A percentile compares a stretch with the other conserved stretches of the same genome.
phyloP scores from a whole-genome alignment of 2,797 vertebrate species.

The Hydrocynus forskahlii region DNA sequence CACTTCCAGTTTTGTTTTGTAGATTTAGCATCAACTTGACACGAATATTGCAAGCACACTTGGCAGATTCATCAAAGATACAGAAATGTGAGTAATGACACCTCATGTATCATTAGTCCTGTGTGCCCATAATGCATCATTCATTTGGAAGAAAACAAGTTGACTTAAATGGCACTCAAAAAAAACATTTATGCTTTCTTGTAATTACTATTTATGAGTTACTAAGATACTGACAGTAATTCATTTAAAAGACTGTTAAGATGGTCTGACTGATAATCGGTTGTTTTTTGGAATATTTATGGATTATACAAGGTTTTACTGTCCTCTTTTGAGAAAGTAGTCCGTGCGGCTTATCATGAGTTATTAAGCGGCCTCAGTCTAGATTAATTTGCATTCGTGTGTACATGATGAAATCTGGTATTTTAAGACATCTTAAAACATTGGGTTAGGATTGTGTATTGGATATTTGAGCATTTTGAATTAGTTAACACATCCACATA shows the following conservation, averaged over 20 bases:
- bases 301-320: neutral
- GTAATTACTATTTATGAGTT: neutral
- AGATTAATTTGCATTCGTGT: neutral
- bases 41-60: neutral
- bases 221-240: neutral
- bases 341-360: neutral
- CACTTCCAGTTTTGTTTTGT: neutral
- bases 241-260: neutral
- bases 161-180: neutral
- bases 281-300: neutral
- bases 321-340: neutral
- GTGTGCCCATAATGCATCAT: neutral
- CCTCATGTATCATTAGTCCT: neutral
- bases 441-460: neutral
- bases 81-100: neutral
- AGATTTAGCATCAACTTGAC: neutral
- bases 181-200: neutral
- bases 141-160: neutral
- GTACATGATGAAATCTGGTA: neutral
- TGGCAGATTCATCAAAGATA: neutral
- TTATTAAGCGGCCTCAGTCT: neutral
- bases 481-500: neutral
- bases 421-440: neutral
- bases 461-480: neutral
- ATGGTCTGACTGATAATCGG: neutral